Evolutionary conservation across 2,113 vertebrate species (phyloP).

Genomic region (Siniperca knerii): DNA sequence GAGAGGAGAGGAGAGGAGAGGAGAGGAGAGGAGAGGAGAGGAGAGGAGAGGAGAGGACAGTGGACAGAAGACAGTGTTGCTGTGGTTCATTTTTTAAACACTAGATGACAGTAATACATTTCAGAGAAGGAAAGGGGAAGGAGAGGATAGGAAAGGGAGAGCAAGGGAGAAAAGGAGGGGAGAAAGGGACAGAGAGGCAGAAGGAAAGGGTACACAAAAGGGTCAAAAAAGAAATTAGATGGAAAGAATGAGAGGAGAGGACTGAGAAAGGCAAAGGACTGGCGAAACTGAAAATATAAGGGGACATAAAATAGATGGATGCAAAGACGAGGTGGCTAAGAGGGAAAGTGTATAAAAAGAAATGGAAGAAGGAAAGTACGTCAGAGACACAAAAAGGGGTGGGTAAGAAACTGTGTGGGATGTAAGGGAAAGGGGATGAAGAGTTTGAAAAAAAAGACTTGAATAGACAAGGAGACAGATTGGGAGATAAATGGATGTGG

Average conservation of each 20-base stretch:
- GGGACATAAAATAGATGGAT: conserved; percentile 36
- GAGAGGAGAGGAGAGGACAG: background rate
- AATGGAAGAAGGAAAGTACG: conserved; percentile 31
- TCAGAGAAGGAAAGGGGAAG: conserved; percentile 28
- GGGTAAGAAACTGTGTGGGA: conserved; percentile 43
- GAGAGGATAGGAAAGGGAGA: too few species aligned
- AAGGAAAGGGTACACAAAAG: background rate
- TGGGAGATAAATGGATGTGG: conserved; percentile 45
- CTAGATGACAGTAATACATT: conserved; percentile 77
- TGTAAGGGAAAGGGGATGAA: conserved; percentile 9
- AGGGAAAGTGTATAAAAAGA: conserved; percentile 17
- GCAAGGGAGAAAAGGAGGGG: too few species aligned
- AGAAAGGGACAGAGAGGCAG: background rate
- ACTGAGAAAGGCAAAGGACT: background rate
- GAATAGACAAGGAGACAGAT: conserved; percentile 43
- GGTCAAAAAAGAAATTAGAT: conserved; percentile 15
- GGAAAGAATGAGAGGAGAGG: conserved; percentile 20
- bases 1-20: background rate
- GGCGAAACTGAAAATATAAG: conserved; percentile 36
- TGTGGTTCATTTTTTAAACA: conserved; percentile 68
- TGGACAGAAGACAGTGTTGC: background rate
- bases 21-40: background rate
- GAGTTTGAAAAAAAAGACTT: background rate
- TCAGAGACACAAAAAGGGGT: conserved; percentile 38
- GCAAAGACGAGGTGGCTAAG: conserved; percentile 30